Evolutionary conservation across 2,113 vertebrate genomes (phyloP).

Genomic region (Solea solea): DNA sequence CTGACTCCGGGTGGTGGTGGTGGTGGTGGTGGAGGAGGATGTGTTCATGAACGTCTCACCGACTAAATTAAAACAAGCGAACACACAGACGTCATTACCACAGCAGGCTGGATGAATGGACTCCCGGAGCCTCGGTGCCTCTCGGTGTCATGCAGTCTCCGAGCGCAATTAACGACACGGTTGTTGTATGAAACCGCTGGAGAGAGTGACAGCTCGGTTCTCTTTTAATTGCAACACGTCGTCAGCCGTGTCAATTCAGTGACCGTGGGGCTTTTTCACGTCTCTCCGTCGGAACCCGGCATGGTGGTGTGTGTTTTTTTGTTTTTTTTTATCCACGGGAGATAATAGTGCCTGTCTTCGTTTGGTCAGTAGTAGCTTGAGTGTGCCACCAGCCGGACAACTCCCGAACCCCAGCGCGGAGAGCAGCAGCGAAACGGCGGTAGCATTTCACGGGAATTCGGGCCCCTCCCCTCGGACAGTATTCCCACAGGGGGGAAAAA

Average conservation of each 20-base stretch:
- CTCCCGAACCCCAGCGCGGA: slow-evolving; percentile 54
- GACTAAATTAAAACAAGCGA: slow-evolving; percentile 32
- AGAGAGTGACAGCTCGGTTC: slow-evolving; percentile 14
- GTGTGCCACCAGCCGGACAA: slow-evolving; percentile 52
- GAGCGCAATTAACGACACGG: slow-evolving; percentile 12
- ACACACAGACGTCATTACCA: slow-evolving; percentile 55
- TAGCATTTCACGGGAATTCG: slow-evolving; percentile 53
- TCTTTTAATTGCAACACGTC: slow-evolving; percentile 64
- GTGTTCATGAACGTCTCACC: slow-evolving; percentile 43
- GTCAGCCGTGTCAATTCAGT: slow-evolving; percentile 43
- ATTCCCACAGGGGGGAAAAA: slow-evolving; percentile 46
- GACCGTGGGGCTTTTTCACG: slow-evolving; percentile 30
- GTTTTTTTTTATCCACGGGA: slow-evolving; percentile 1
- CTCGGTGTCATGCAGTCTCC: slow-evolving; percentile 28
- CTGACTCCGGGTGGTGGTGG: slow-evolving; percentile 22
- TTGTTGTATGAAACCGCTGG: not conserved
- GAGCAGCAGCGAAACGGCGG: slow-evolving; percentile 27
- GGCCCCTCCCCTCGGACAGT: slow-evolving; percentile 65
- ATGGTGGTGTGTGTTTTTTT: not conserved
- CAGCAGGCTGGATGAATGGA: slow-evolving; percentile 50
- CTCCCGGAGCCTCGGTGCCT: slow-evolving; percentile 15
- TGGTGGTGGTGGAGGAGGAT: slow-evolving; percentile 2
- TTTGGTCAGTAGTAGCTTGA: slow-evolving; percentile 11
- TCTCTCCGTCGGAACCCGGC: slow-evolving; percentile 32
- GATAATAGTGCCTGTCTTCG: slow-evolving; percentile 5